Evolutionary conservation across 2,797 vertebrate species (phyloP), one percentile per base, ranked within the genome.

Genomic region (Coreius guichenoti): DNA sequence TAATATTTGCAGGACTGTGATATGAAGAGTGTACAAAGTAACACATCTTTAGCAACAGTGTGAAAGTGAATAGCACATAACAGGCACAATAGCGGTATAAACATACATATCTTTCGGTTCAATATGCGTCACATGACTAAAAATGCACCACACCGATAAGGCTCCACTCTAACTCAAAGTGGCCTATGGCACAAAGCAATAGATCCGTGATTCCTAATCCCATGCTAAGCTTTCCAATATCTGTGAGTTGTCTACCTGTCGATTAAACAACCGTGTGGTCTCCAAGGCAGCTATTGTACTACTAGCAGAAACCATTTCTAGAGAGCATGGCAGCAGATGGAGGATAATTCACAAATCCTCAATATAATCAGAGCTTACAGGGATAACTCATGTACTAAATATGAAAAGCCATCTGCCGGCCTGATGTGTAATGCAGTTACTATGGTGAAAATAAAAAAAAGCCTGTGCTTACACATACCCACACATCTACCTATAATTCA

Each of bases 341-440:
- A 49, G 76, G 83, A 80, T 85, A 56, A 85, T 73, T 85, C 76
- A 63, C 83, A 85, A 85, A 80, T 85, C 83, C 77, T 21, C 83
- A 73, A 73, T 61, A 85, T 85, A 85, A 85, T 80, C 83, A 85
- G 76, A 80, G 83, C 43, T 80, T 85, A 79, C 76, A 70, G 16
- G 75, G 51, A 80, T 85, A 69, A 72, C 65, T 54, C 75, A 16
- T 79, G 67, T 61, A 45, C 51, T 51, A 85, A 85, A 85, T 80
- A 85, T 85, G 54, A 80, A 80, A 80, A 73, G 54, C 83, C 76
- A 65, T 85, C 68, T 80, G 76, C 54, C 54, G 9, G 14, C 68
- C 68, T 72, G 69, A 80, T 73, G 29, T 80, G 14, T 63, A 80
- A 80, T 47, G 11, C 51, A 47, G 67, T 47, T 43, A 63, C 82